Base-by-base conservation (phyloP, 1,140 invertebrate species). In the Bombus pyrosoma region DNA sequence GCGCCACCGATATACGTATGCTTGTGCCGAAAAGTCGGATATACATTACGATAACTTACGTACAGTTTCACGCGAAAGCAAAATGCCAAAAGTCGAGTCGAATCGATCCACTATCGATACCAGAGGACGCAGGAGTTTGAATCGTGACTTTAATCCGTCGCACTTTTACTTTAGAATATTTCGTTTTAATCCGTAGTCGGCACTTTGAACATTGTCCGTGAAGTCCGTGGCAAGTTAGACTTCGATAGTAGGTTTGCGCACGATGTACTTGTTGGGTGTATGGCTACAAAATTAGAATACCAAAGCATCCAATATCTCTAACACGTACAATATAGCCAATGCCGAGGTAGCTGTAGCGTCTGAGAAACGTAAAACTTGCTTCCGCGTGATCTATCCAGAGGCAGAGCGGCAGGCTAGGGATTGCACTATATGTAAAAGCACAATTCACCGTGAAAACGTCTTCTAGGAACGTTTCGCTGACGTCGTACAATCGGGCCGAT, bases 361-460 rank as follows among this genome's bases (percentile, higher is more conserved):
- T 37, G 47, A 22, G 57, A 37, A 47, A 74, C 41, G 57, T 75
- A 82, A 64, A 62, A 34, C 47, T 32, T n/a, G 41, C 25, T 57
- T 37, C 5, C n/a, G 81, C 28, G 15, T n/a, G 62, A 68, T 76
- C 18, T 37, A 64, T 47, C 39, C 15, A 9, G n/a, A 47, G 64
- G 39, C 18, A n/a, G 68, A 37, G 12, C 1, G 62, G 32, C n/a
- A 41, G 32, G 37, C 2, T 32, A 10, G n/a, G 41, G 64, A 34
- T 76, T 32, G 62, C 66, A 28, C 32, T 74, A 53, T 66, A 85
- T 75, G 79, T 81, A 74, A 74, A 85, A 81, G 84, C 71, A 85
- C 84, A 75, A 81, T 85, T 85, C 84, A 85, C 84, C 84, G 84
- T 81, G 78, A 81, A 81, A 85, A 85, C 47, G 84, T 85, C 84